These are phyloP conservation scores for Octonoba sinensis DNA, from an alignment of 2,888 invertebrate species.

Conservation along the genomic window DNA sequence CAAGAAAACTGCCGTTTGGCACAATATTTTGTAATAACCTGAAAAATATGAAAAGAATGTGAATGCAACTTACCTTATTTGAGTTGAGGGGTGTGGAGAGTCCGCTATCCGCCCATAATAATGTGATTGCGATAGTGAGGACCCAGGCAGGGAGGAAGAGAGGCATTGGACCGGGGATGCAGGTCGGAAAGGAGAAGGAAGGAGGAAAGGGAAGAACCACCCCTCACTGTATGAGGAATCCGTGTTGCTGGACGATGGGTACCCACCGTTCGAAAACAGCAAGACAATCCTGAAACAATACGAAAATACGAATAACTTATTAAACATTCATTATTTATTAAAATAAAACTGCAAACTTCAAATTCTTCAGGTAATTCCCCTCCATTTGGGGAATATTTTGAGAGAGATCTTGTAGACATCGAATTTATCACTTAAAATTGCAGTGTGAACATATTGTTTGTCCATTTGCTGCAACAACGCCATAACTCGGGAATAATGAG, in stretches of 20 bases:
- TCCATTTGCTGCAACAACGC: too few relatives aligned
- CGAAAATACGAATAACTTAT: not conserved
- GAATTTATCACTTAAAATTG: too few relatives aligned
- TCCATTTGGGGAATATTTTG: too few relatives aligned
- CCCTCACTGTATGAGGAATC: constrained; percentile 39
- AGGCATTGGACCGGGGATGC: constrained; percentile 48
- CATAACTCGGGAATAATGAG: too few relatives aligned
- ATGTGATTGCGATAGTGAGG: constrained; percentile 39
- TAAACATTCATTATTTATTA: not conserved
- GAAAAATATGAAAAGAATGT: too few relatives aligned
- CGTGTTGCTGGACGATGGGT: constrained; percentile 44
- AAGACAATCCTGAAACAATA: constrained; percentile 18
- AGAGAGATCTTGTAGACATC: too few relatives aligned
- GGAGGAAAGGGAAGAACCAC: constrained; percentile 25
- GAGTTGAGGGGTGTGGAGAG: constrained; percentile 41
- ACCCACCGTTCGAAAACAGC: not conserved
- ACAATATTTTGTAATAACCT: too few relatives aligned
- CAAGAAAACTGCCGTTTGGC: too few relatives aligned
- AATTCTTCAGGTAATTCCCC: too few relatives aligned
- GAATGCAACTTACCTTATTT: constrained; percentile 25
- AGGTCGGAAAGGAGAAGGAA: constrained; percentile 7
- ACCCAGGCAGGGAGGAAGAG: constrained; percentile 45
- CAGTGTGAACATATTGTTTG: too few relatives aligned
- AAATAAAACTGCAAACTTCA: too few relatives aligned
- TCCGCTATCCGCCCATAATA: constrained; percentile 51